phyloP scores from a whole-genome alignment of 1,140 invertebrate species.

The Ceratina calcarata region DNA sequence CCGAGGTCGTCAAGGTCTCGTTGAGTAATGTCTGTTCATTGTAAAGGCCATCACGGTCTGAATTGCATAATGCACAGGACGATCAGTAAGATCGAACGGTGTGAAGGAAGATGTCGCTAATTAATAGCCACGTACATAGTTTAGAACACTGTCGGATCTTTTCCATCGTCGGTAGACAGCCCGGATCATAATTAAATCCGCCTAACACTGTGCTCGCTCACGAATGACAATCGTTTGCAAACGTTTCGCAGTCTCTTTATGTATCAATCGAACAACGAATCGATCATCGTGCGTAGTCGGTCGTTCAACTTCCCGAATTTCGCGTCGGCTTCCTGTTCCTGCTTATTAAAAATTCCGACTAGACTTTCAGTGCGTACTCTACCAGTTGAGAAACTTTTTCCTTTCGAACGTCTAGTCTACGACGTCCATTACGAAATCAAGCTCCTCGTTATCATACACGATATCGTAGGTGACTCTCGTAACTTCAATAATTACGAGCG shows the following conservation, averaged over 20 bases:
- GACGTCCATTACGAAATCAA: too few species aligned
- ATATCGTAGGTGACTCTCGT: not conserved
- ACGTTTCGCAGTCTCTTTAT: not conserved
- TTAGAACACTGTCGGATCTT: not conserved
- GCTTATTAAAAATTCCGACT: too few species aligned
- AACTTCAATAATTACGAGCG: not conserved
- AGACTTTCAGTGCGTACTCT: too few species aligned
- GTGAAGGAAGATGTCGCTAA: not conserved
- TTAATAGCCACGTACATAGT: not conserved
- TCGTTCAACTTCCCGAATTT: too few species aligned
- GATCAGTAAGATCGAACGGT: constrained; percentile 23
- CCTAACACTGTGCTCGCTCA: not conserved
- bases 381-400: too few species aligned
- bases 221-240: not conserved
- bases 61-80: constrained; percentile 50
- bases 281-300: too few species aligned
- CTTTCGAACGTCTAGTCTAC: too few species aligned
- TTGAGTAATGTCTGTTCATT: constrained; percentile 44
- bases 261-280: too few species aligned
- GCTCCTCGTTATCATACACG: not conserved
- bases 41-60: constrained; percentile 36
- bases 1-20: constrained; percentile 45
- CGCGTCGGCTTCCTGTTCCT: too few species aligned
- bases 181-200: too few species aligned
- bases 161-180: not conserved